phyloP scores from a whole-genome alignment of 2,797 vertebrate species.

The Pteropus rufus region DNA sequence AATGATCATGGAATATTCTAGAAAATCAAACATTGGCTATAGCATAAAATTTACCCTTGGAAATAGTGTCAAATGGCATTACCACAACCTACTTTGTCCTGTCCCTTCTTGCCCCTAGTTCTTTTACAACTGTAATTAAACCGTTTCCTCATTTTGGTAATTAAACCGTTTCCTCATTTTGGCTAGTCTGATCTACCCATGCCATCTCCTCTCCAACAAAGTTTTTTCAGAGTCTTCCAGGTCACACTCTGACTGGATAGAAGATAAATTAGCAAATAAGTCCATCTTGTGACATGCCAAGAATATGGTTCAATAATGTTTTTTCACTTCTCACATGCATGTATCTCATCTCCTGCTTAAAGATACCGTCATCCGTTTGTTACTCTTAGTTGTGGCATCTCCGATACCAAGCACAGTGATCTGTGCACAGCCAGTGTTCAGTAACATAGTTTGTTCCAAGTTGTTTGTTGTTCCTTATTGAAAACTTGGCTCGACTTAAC shows the following conservation, averaged over 20 bases:
- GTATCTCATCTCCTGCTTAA: neutral
- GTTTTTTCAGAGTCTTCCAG: neutral
- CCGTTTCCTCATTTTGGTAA: too few relatives aligned
- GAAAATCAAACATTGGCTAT: neutral
- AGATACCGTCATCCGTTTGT: neutral
- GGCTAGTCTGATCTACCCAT: neutral
- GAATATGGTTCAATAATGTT: neutral
- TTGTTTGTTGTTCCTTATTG: neutral
- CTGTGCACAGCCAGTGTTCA: neutral
- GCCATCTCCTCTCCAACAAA: neutral
- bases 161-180: too few relatives aligned
- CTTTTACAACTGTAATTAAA: neutral
- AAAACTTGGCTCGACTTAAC: neutral
- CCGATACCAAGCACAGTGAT: neutral
- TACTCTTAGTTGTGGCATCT: neutral
- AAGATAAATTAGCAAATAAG: neutral
- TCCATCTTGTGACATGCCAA: neutral
- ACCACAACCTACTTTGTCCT: neutral
- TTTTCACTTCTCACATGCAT: neutral
- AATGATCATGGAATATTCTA: neutral
- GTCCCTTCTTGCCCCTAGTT: neutral
- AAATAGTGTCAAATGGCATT: neutral
- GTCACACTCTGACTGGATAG: neutral
- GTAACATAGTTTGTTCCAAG: neutral
- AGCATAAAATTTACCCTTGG: neutral